Conservation (phyloP, 2,113 vertebrate species). For the Pseudonaja textilis region DNA sequence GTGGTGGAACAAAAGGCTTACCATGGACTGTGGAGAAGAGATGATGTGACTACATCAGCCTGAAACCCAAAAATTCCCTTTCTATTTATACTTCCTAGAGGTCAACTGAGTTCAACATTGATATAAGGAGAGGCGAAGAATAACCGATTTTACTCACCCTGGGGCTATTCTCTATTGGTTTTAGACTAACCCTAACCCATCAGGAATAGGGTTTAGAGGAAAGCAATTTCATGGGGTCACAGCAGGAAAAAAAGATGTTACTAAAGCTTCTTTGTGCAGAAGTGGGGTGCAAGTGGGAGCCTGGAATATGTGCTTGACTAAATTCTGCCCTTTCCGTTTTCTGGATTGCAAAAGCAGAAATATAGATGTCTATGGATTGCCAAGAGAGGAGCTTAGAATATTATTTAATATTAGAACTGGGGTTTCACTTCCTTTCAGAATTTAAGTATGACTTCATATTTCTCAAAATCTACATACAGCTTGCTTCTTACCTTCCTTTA, state of each 20-base stretch:
- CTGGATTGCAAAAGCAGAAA: not conserved
- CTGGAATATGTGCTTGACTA: not conserved
- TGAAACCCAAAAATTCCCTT: not conserved
- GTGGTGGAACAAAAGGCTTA: not conserved
- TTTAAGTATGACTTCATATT: not conserved
- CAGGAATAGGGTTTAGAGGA: not conserved
- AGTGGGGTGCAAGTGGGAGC: not conserved
- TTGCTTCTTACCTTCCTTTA: not conserved
- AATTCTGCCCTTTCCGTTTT: not conserved
- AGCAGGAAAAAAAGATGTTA: not conserved
- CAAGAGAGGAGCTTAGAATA: not conserved
- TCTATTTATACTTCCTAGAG: not conserved
- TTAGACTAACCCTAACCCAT: not conserved
- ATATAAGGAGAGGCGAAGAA: not conserved
- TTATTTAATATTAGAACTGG: not conserved
- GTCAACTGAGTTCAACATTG: not conserved
- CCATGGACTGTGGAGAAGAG: not conserved
- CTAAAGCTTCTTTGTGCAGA: not conserved
- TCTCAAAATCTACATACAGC: not conserved
- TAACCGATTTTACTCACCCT: not conserved
- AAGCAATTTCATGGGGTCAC: not conserved
- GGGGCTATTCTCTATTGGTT: not conserved
- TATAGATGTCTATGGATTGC: not conserved
- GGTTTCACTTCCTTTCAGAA: not conserved
- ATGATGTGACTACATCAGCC: not conserved